Conservation (phyloP, 2,797 vertebrate genomes). For the Babyrousa celebensis region DNA sequence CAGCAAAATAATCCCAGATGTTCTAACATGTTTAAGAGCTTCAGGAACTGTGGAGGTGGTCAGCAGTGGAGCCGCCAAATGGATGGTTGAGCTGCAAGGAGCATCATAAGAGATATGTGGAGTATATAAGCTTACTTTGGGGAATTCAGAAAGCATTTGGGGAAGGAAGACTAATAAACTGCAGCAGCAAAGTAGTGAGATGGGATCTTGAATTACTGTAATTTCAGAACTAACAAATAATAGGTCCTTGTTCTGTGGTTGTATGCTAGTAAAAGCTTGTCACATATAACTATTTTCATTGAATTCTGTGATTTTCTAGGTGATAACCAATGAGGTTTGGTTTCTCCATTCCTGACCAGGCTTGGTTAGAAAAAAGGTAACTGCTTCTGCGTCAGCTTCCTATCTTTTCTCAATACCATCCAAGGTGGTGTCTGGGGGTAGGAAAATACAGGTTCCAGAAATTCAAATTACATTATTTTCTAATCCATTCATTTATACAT, state of each 20-base stretch:
- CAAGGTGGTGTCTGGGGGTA: background rate
- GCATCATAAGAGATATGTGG: background rate
- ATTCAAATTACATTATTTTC: background rate
- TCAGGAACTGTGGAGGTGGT: background rate
- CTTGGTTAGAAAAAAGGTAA: background rate
- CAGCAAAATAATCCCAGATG: background rate
- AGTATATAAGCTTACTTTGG: background rate
- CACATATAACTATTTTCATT: background rate
- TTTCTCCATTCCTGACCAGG: background rate
- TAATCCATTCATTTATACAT: background rate
- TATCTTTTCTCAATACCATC: background rate
- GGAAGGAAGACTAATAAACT: background rate
- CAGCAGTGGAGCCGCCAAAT: background rate
- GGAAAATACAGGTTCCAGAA: background rate
- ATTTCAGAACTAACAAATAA: constrained; percentile 7
- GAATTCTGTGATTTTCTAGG: background rate
- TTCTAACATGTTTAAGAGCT: background rate
- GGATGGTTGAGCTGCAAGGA: background rate
- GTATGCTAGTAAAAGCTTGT: background rate
- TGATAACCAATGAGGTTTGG: background rate
- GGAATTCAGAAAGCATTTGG: background rate
- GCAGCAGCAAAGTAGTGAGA: background rate
- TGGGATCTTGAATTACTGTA: background rate
- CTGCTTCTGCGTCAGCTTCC: background rate
- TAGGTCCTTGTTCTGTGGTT: background rate